Conservation (phyloP, 2,797 vertebrate species). For the Erithacus rubecula region DNA sequence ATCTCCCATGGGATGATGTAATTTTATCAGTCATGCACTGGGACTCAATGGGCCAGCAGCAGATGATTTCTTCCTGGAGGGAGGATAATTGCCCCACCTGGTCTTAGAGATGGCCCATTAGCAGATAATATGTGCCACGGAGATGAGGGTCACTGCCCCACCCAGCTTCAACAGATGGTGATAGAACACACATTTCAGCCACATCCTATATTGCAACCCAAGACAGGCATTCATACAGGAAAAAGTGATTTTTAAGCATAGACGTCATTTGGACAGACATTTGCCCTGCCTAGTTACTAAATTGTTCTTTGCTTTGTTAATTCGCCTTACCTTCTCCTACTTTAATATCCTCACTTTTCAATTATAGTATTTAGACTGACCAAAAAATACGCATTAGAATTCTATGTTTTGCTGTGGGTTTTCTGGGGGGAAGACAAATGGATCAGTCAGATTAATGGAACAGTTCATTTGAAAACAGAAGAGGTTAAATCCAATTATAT, state of each 20-base stretch:
- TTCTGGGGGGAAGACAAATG: background rate
- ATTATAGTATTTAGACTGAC: background rate
- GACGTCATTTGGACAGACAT: background rate
- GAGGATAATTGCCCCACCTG: too few species aligned
- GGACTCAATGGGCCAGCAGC: too few species aligned
- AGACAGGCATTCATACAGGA: background rate
- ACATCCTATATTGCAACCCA: too few species aligned
- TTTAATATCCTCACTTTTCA: background rate
- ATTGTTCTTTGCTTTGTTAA: background rate
- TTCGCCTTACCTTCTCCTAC: background rate
- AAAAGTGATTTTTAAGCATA: background rate
- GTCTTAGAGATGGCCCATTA: too few species aligned
- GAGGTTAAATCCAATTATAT: background rate
- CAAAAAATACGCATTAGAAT: background rate
- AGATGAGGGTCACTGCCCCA: too few species aligned
- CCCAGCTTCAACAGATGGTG: too few species aligned
- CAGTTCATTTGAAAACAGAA: background rate
- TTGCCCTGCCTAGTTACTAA: background rate
- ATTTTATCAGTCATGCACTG: too few species aligned
- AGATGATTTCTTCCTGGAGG: too few species aligned
- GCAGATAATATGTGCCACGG: too few species aligned
- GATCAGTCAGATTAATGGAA: background rate
- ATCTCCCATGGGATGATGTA: too few species aligned
- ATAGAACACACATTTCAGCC: too few species aligned
- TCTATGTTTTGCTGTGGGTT: background rate